Conservation (phyloP, 2,888 invertebrate species). For the Ennomos erosarius region DNA sequence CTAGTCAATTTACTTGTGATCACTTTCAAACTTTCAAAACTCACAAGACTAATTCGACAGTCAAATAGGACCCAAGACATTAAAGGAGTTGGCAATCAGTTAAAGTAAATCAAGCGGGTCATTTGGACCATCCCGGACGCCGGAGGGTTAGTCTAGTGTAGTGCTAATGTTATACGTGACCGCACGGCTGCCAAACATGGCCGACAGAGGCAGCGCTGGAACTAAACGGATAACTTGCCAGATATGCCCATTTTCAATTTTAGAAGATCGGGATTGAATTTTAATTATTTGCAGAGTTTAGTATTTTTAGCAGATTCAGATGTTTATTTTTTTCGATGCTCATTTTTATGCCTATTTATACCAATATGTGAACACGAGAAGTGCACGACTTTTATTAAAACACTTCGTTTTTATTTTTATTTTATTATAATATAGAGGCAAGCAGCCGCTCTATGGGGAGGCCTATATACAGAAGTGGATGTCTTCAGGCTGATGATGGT, state of each 20-base stretch:
- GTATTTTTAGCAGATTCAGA: not conserved
- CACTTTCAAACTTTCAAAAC: not conserved
- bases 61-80: slow-evolving; percentile 36
- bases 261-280: slow-evolving; percentile 28
- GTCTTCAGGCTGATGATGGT: too few relatives aligned
- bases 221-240: slow-evolving; percentile 37
- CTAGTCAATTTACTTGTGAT: not conserved
- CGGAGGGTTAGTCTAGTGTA: slow-evolving; percentile 60
- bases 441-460: too few relatives aligned
- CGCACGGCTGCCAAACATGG: slow-evolving; percentile 42
- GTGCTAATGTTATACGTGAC: slow-evolving; percentile 71
- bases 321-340: not conserved
- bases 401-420: too few relatives aligned
- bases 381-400: too few relatives aligned
- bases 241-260: slow-evolving; percentile 40
- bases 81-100: slow-evolving; percentile 64
- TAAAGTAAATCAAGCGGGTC: slow-evolving; percentile 56
- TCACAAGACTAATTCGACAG: slow-evolving; percentile 5
- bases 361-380: too few relatives aligned
- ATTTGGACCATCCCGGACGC: slow-evolving; percentile 53
- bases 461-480: too few relatives aligned
- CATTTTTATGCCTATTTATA: too few relatives aligned
- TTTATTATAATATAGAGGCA: too few relatives aligned
- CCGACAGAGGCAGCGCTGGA: slow-evolving; percentile 25
- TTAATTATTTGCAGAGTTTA: slow-evolving; percentile 21